A percentile compares a stretch with the other conserved stretches of the same genome.
phyloP scores from a whole-genome alignment of 2,797 vertebrate genomes.

The Ctenopoma kingsleyae region DNA sequence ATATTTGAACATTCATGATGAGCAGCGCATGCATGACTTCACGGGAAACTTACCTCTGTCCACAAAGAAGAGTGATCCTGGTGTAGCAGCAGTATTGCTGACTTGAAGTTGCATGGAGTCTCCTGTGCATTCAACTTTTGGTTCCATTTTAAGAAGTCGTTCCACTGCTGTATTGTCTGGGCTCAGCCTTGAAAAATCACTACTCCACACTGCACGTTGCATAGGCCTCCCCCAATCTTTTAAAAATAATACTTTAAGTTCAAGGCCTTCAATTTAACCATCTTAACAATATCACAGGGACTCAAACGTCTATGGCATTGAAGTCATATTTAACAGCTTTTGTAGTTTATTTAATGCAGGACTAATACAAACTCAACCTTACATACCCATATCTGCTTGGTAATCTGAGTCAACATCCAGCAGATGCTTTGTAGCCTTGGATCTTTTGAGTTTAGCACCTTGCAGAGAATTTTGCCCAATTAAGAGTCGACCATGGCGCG shows the following conservation, averaged over 20 bases:
- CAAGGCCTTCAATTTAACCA: background rate
- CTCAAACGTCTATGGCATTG: background rate
- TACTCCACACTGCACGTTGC: constrained; percentile 5
- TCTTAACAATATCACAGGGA: background rate
- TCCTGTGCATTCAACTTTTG: constrained; percentile 79
- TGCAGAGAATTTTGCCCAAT: constrained; percentile 48
- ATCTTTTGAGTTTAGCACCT: constrained; percentile 1
- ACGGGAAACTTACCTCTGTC: constrained; percentile 72
- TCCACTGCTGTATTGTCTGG: constrained; percentile 39
- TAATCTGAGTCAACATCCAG: constrained; percentile 59
- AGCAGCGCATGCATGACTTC: background rate
- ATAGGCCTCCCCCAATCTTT: constrained; percentile 63
- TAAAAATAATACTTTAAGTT: background rate
- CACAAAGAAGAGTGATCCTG: constrained; percentile 70
- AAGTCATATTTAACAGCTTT: background rate
- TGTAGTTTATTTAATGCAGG: background rate
- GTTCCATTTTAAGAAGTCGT: constrained; percentile 73
- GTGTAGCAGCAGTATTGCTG: constrained; percentile 46
- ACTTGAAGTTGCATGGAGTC: constrained; percentile 79
- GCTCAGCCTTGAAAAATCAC: background rate
- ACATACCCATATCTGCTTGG: constrained; percentile 78
- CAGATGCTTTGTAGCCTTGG: background rate
- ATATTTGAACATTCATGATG: background rate
- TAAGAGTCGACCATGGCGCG: constrained; percentile 65
- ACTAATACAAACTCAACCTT: background rate